A percentile compares a stretch with the other conserved stretches of the same genome.
Conservation (phyloP, 2,113 vertebrate genomes). For the Hippolais icterina region DNA sequence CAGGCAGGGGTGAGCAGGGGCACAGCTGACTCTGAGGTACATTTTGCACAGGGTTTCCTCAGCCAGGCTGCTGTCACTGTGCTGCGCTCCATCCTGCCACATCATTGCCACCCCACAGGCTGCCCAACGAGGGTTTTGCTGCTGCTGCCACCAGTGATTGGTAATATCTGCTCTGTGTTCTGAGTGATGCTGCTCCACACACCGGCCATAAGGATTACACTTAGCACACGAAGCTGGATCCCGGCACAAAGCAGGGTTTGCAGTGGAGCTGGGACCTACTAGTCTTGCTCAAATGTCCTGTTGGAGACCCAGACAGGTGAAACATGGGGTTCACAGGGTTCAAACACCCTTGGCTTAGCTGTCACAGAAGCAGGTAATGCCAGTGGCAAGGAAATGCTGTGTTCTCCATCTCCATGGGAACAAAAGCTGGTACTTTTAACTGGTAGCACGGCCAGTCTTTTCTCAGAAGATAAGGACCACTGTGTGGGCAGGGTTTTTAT, state of each 20-base stretch:
- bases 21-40: neutral
- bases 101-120: neutral
- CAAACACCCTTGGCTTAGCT: neutral
- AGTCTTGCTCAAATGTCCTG: neutral
- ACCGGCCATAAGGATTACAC: neutral
- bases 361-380: neutral
- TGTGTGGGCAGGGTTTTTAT: neutral
- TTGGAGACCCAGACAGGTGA: neutral
- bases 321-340: neutral
- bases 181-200: neutral
- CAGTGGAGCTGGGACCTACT: neutral
- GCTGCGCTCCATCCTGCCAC: neutral
- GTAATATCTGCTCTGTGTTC: neutral
- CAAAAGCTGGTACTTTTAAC: constrained; percentile 36
- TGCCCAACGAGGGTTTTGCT: neutral
- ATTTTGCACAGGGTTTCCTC: neutral
- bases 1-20: neutral
- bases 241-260: neutral
- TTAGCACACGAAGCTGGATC: neutral
- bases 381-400: neutral
- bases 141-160: neutral
- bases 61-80: neutral
- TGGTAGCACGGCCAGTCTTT: constrained; percentile 7
- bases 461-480: constrained; percentile 31
- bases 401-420: constrained; percentile 59